These are phyloP conservation scores for Lipophrys pholis DNA, from an alignment of 2,113 vertebrate species.

Conservation along the genomic window DNA sequence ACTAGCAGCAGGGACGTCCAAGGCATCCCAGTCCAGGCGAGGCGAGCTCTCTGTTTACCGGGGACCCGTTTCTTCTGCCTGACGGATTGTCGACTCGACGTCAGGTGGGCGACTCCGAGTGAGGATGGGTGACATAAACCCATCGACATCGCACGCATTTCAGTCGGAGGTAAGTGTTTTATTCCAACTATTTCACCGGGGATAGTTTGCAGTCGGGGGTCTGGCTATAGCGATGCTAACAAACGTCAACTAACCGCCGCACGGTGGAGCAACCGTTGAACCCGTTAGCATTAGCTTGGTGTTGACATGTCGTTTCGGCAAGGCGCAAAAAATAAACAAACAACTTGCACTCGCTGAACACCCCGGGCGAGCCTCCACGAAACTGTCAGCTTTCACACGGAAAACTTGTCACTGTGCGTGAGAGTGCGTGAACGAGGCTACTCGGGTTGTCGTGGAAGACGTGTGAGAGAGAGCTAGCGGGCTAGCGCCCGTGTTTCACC, in stretches of 20 bases:
- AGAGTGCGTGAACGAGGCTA: neutral
- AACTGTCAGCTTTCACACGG: neutral
- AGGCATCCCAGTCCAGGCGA: no score
- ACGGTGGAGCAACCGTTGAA: slow-evolving; percentile 44
- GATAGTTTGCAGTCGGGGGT: slow-evolving; percentile 3
- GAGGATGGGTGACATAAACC: slow-evolving; percentile 76
- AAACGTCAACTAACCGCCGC: slow-evolving; percentile 54
- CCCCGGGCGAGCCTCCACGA: accelerated
- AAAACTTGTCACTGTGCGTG: neutral
- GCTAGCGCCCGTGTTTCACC: slow-evolving; percentile 13
- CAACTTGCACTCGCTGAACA: slow-evolving; percentile 12
- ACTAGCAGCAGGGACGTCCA: no score
- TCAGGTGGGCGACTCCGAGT: slow-evolving; percentile 32
- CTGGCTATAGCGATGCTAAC: slow-evolving; percentile 44
- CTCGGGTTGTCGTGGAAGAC: neutral
- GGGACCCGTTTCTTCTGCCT: slow-evolving; percentile 13
- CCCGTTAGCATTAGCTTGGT: slow-evolving; percentile 53
- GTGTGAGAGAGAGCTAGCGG: slow-evolving; percentile 23
- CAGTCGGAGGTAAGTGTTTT: slow-evolving; percentile 74
- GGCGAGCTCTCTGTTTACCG: slow-evolving; percentile 43
- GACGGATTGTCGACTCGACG: slow-evolving; percentile 22
- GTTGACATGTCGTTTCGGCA: slow-evolving; percentile 48
- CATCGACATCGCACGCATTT: slow-evolving; percentile 74
- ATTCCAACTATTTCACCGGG: slow-evolving; percentile 15
- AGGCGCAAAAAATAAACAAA: neutral